A percentile compares a stretch with the other conserved stretches of the same genome.
Conservation (phyloP, 2,113 vertebrate species). For the human (Homo sapiens) region GRCh38 chr12:116426501-116427000, state of each 20-base stretch:
- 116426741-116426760: not conserved
- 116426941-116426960: too few relatives aligned
- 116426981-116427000: too few relatives aligned
- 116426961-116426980: too few relatives aligned
- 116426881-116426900: too few relatives aligned
- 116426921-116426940: too few relatives aligned
- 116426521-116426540: not conserved
- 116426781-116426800: too few relatives aligned
- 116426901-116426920: too few relatives aligned
- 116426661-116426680: not conserved
- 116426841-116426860: too few relatives aligned
- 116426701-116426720: not conserved
- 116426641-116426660: not conserved
- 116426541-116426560: not conserved
- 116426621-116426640: not conserved
- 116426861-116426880: too few relatives aligned
- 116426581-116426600: conserved; percentile 63
- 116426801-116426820: too few relatives aligned
- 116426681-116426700: not conserved
- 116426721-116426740: not conserved
- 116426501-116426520: not conserved
- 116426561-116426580: not conserved
- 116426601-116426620: not conserved
- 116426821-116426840: too few relatives aligned
- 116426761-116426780: too few relatives aligned